phyloP scores from a whole-genome alignment of 1,140 invertebrate genomes.

The Platorchestia sp. region DNA sequence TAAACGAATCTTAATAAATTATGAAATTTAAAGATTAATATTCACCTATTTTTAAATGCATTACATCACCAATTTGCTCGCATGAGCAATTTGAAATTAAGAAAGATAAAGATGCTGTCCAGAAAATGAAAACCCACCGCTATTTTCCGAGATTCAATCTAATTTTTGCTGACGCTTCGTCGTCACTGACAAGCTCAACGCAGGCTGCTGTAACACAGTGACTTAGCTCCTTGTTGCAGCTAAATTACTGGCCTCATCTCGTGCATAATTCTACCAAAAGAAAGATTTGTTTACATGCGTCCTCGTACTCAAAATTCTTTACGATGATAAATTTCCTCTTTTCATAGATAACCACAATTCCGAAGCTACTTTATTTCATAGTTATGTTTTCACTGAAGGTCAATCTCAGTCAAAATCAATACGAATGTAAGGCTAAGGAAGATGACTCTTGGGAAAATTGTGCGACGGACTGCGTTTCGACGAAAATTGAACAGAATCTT shows the following conservation, averaged over 20 bases:
- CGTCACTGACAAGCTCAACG: background rate
- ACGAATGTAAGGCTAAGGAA: background rate
- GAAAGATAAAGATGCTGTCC: background rate
- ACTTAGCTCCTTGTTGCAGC: background rate
- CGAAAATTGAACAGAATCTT: background rate
- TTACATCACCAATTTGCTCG: no score
- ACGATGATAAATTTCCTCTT: no score
- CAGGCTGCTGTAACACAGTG: background rate
- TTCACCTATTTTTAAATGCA: no score
- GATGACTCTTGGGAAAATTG: background rate
- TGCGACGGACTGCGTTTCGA: no score
- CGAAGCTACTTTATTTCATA: background rate
- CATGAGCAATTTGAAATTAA: background rate
- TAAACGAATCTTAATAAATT: background rate
- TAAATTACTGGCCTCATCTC: background rate
- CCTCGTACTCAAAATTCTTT: background rate
- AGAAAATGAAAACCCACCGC: background rate
- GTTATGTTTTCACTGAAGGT: background rate
- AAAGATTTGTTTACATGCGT: background rate
- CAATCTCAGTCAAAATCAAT: background rate
- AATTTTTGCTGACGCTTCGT: background rate
- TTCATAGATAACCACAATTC: no score
- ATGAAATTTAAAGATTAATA: background rate
- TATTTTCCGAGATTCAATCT: background rate
- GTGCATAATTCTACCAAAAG: background rate